A percentile compares a stretch with the other conserved stretches of the same genome.
Evolutionary conservation across 2,113 vertebrate species (phyloP).

Genomic region (Podarcis raffonei): DNA sequence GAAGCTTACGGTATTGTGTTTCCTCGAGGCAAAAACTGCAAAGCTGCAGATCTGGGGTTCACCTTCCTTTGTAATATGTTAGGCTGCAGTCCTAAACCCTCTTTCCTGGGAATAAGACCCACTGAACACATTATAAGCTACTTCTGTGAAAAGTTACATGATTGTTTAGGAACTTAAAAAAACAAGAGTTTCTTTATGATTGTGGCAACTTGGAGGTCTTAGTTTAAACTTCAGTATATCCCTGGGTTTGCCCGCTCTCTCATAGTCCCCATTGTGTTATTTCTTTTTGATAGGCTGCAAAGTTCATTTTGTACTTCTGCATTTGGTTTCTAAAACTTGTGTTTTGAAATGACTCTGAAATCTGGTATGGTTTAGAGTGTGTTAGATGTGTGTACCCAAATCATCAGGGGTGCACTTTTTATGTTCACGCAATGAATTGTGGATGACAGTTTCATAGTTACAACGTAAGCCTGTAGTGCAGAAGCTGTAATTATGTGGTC

Average conservation of each 20-base stretch:
- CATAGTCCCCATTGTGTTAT: neutral
- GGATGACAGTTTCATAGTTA: neutral
- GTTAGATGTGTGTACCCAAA: neutral
- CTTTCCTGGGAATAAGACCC: neutral
- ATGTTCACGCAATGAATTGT: neutral
- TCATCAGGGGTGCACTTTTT: neutral
- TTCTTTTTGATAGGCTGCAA: neutral
- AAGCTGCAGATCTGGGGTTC: neutral
- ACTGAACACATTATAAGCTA: neutral
- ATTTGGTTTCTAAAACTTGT: conserved; percentile 8
- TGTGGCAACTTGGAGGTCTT: neutral
- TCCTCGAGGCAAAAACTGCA: neutral
- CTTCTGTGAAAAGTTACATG: neutral
- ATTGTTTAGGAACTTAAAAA: neutral
- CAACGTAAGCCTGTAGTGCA: neutral
- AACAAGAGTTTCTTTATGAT: neutral
- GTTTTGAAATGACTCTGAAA: conserved; percentile 28
- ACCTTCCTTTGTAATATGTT: neutral
- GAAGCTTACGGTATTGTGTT: neutral
- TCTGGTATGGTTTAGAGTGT: conserved; percentile 10
- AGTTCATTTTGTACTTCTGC: neutral
- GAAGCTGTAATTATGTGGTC: neutral
- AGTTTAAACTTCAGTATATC: neutral
- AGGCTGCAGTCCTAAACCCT: neutral
- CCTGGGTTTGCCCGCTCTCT: neutral